Evolutionary conservation across 2,797 vertebrate genomes (phyloP).

Genomic region (Characodon lateralis): DNA sequence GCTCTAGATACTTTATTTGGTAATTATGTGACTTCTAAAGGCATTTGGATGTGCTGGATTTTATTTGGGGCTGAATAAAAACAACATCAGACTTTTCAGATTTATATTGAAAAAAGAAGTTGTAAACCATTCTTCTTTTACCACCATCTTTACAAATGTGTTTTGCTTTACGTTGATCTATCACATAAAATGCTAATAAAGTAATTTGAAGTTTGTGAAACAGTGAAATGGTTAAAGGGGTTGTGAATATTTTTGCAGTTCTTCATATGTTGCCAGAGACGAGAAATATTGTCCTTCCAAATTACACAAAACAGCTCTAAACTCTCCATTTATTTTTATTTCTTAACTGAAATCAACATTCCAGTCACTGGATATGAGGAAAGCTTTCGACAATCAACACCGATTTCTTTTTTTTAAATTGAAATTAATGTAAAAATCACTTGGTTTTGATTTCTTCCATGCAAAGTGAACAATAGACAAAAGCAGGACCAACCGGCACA

Average conservation of each 20-base stretch:
- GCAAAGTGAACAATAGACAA: slow-evolving; percentile 3
- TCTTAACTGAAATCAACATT: not conserved
- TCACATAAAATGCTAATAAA: not conserved
- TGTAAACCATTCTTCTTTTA: no score
- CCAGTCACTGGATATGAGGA: not conserved
- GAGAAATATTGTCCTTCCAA: not conserved
- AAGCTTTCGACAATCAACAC: not conserved
- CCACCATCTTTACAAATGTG: no score
- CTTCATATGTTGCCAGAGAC: not conserved
- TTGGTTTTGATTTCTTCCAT: not conserved
- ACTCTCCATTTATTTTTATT: not conserved
- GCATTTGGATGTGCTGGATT: no score
- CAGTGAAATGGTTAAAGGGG: not conserved
- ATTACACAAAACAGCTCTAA: not conserved
- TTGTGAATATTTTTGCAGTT: not conserved
- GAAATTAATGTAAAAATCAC: not conserved
- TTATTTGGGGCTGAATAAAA: no score
- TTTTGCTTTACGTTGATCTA: not conserved
- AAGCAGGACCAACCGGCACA: not conserved
- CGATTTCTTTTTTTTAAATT: not conserved
- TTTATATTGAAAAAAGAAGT: no score
- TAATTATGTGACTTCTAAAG: no score
- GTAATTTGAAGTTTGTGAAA: not conserved
- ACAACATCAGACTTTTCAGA: no score
- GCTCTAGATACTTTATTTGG: no score